Conservation (phyloP, 2,797 vertebrate genomes). For the Phylloscopus collybita region DNA sequence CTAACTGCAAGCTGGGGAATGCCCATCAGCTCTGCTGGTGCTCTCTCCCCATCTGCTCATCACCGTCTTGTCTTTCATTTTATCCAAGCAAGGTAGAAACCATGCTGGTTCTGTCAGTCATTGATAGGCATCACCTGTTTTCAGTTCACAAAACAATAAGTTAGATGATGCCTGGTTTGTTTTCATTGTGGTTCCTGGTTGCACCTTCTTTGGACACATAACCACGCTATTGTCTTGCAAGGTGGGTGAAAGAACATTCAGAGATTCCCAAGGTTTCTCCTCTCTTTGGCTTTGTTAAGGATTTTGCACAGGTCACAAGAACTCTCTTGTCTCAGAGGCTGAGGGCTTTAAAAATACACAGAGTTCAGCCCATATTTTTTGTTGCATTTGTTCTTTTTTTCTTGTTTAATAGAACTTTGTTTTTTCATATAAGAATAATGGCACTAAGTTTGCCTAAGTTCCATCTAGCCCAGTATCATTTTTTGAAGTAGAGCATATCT, state of each 20-base stretch:
- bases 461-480: neutral
- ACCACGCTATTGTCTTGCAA: neutral
- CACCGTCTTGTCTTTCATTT: neutral
- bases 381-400: neutral
- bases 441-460: neutral
- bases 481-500: neutral
- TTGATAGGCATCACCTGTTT: neutral
- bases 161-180: neutral
- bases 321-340: neutral
- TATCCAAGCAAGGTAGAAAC: neutral
- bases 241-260: neutral
- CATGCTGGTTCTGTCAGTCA: neutral
- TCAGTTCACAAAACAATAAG: neutral
- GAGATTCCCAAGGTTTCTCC: neutral
- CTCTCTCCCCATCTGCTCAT: neutral
- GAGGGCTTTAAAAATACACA: neutral
- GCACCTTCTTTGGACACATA: neutral
- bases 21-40: neutral
- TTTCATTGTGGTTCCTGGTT: neutral
- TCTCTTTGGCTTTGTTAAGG: neutral
- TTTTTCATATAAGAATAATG: neutral
- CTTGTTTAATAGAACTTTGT: neutral
- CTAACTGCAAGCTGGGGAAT: fast-evolving
- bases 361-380: neutral
- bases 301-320: fast-evolving